Evolutionary conservation across 2,113 vertebrate species (phyloP).

Genomic region (Rhea pennata): DNA sequence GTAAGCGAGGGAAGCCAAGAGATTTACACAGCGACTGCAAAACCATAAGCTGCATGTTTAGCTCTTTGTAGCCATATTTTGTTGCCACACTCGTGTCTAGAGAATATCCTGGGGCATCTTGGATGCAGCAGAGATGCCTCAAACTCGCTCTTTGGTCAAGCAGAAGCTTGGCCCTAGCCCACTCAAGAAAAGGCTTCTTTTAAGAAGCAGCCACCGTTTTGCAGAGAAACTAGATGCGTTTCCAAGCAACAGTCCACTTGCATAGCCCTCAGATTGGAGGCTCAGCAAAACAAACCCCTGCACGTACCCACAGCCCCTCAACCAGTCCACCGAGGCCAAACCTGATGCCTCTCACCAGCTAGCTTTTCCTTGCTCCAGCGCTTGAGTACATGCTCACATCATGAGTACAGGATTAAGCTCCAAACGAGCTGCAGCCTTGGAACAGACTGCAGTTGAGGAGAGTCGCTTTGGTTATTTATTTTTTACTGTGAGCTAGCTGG

Average conservation of each 20-base stretch:
- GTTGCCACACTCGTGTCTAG: not conserved
- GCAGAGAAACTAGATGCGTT: not conserved
- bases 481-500: not conserved
- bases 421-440: not conserved
- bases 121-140: not conserved
- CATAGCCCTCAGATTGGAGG: not conserved
- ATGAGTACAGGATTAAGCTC: not conserved
- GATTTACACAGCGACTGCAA: not conserved
- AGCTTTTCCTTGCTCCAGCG: not conserved
- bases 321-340: not conserved
- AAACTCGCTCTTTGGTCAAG: not conserved
- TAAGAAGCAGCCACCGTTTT: not conserved
- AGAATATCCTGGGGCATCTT: not conserved
- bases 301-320: fast-evolving
- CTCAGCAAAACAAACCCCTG: not conserved
- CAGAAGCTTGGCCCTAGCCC: not conserved
- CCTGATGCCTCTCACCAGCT: fast-evolving
- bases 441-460: not conserved
- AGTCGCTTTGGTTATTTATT: not conserved
- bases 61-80: not conserved
- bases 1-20: not conserved
- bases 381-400: fast-evolving
- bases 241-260: not conserved
- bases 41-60: not conserved
- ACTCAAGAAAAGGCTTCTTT: not conserved